Conservation (phyloP, 2,888 invertebrate species). For the Drosophila neoperkinsi region DNA sequence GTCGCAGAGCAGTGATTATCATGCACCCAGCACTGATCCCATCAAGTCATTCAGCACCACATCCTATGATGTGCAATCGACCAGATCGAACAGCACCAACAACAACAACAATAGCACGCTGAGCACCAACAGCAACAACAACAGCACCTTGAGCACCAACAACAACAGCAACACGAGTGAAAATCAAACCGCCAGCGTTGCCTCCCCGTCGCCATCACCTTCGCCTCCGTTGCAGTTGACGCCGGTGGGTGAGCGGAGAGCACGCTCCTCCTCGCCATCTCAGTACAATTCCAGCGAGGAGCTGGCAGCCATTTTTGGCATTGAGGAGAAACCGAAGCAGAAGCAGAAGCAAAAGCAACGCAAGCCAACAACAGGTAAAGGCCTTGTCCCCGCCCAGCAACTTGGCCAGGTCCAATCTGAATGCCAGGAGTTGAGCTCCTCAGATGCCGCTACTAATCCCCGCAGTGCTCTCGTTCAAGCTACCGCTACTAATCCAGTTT, state of each 20-base stretch:
- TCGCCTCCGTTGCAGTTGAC: conserved; percentile 79
- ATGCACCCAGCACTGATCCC: conserved; percentile 85
- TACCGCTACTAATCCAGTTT: conserved; percentile 69
- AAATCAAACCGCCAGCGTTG: conserved; percentile 36
- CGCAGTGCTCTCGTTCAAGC: conserved; percentile 58
- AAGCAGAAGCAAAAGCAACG: conserved; percentile 53
- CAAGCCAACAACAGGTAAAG: conserved; percentile 74
- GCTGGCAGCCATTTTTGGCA: conserved; percentile 88
- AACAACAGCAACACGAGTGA: conserved; percentile 48
- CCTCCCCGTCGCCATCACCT: conserved; percentile 6
- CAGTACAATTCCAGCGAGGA: conserved; percentile 89
- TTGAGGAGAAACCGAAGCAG: conserved; percentile 78
- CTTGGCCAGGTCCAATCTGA: conserved; percentile 23
- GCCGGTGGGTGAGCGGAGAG: conserved; percentile 66
- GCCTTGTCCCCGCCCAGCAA: conserved; percentile 53
- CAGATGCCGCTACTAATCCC: conserved; percentile 69
- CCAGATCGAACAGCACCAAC: conserved; percentile 74
- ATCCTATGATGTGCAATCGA: conserved; percentile 84
- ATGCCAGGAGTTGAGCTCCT: conserved; percentile 23
- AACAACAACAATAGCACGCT: conserved; percentile 71
- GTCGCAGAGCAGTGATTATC: conserved; percentile 85
- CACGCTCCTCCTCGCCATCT: conserved; percentile 84
- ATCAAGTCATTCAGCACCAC: conserved; percentile 85
- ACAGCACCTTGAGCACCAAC: conserved; percentile 37
- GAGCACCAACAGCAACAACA: conserved; percentile 59